Percentiles rank a stretch among this genome's conserved stretches.
Evolutionary conservation across 2,113 vertebrate genomes (phyloP).

Genomic region (Entelurus aequoreus): DNA sequence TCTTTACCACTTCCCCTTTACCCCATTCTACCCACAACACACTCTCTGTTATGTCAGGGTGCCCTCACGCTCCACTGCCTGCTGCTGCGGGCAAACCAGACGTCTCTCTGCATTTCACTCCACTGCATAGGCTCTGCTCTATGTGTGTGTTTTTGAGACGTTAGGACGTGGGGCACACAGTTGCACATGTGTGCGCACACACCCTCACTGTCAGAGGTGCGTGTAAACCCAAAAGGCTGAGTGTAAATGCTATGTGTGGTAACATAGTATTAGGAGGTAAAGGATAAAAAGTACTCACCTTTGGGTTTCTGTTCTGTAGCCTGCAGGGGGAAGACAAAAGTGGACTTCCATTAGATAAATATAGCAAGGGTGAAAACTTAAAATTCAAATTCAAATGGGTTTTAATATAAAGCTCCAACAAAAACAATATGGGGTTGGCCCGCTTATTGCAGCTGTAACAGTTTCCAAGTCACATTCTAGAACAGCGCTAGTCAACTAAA

Average conservation of each 20-base stretch:
- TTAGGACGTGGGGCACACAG: slow-evolving; percentile 23
- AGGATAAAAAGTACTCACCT: slow-evolving; percentile 74
- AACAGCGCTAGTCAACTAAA: not conserved
- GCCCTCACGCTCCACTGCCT: slow-evolving; percentile 50
- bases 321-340: slow-evolving; percentile 62
- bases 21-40: slow-evolving; percentile 20
- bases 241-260: slow-evolving; percentile 3
- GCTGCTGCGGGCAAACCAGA: slow-evolving; percentile 39
- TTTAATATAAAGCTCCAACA: too few species aligned
- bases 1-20: slow-evolving; percentile 3
- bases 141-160: slow-evolving; percentile 9
- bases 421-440: not conserved
- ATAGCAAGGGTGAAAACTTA: not conserved
- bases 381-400: not conserved
- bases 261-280: not conserved
- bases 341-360: slow-evolving; percentile 4
- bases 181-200: slow-evolving; percentile 38
- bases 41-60: slow-evolving; percentile 42
- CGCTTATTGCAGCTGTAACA: not conserved
- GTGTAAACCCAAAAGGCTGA: slow-evolving; percentile 21
- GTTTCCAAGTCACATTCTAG: not conserved
- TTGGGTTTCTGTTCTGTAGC: slow-evolving; percentile 97
- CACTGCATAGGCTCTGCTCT: slow-evolving; percentile 25
- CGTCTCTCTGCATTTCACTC: slow-evolving; percentile 49
- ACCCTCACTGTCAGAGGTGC: slow-evolving; percentile 32